phyloP scores from a whole-genome alignment of 2,888 invertebrate genomes.

The Mythimna vitellina region DNA sequence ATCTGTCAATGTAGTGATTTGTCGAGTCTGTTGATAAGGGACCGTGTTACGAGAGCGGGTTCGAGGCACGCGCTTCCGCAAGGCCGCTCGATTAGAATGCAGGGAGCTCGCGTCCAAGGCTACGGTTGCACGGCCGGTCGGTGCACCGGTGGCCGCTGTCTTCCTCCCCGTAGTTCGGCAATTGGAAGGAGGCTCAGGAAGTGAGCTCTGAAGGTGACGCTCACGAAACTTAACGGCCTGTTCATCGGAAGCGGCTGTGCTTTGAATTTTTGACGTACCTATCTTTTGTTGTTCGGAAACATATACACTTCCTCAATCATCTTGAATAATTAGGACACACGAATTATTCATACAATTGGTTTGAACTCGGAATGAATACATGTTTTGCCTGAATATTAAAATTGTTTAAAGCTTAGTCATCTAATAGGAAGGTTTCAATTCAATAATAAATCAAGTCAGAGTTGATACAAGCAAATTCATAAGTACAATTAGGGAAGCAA shows the following conservation, averaged over 20 bases:
- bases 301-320: conserved; percentile 76
- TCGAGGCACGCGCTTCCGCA: conserved; percentile 88
- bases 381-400: conserved; percentile 33
- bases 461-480: conserved; percentile 1
- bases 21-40: conserved; percentile 78
- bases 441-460: conserved; percentile 10
- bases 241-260: conserved; percentile 87
- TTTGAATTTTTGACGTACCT: conserved; percentile 85
- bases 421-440: conserved; percentile 11
- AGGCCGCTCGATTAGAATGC: conserved; percentile 90
- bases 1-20: conserved; percentile 68
- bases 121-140: conserved; percentile 86
- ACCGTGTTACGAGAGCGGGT: conserved; percentile 84
- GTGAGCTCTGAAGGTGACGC: conserved; percentile 85
- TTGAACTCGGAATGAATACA: conserved; percentile 30
- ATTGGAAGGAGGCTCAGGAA: conserved; percentile 85
- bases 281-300: conserved; percentile 73
- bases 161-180: conserved; percentile 84
- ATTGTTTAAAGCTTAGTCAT: conserved; percentile 30
- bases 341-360: conserved; percentile 54
- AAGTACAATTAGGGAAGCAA: conserved; percentile 67
- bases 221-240: conserved; percentile 78
- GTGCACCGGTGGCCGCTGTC: conserved; percentile 84
- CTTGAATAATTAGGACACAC: conserved; percentile 74
- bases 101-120: conserved; percentile 90